Percentiles rank a stretch among this genome's conserved stretches.
Evolutionary conservation across 1,140 invertebrate genomes (phyloP).

Genomic region (Nebria ingens): DNA sequence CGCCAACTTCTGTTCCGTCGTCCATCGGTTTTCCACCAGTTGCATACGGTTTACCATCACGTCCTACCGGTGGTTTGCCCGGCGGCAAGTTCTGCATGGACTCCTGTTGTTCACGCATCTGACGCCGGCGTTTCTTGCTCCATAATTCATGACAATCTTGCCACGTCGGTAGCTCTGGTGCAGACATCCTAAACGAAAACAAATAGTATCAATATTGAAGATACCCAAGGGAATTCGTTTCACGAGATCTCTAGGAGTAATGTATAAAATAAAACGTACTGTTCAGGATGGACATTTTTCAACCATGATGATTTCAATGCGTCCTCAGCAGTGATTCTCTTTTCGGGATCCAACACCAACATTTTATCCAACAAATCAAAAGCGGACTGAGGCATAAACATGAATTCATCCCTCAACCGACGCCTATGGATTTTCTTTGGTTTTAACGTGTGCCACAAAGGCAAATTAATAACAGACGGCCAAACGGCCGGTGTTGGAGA

Average conservation of each 20-base stretch:
- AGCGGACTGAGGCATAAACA: slow-evolving; percentile 78
- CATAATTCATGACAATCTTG: slow-evolving; percentile 99
- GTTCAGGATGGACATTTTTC: slow-evolving; percentile 78
- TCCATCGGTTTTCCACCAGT: slow-evolving; percentile 33
- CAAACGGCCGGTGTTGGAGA: slow-evolving; percentile 94
- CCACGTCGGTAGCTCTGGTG: slow-evolving; percentile 78
- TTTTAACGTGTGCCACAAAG: slow-evolving; percentile 83
- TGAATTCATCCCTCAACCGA: slow-evolving; percentile 84
- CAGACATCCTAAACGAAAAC: slow-evolving; percentile 62
- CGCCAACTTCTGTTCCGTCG: slow-evolving; percentile 41
- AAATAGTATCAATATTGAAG: neutral
- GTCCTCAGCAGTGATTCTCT: slow-evolving; percentile 87
- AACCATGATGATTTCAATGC: slow-evolving; percentile 93
- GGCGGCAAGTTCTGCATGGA: slow-evolving; percentile 36
- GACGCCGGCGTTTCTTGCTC: slow-evolving; percentile 84
- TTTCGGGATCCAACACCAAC: slow-evolving; percentile 91
- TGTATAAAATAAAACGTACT: slow-evolving; percentile 52
- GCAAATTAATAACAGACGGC: slow-evolving; percentile 93
- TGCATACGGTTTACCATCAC: slow-evolving; percentile 28
- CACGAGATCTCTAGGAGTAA: slow-evolving; percentile 10
- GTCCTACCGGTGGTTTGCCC: slow-evolving; percentile 30
- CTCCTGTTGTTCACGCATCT: slow-evolving; percentile 68
- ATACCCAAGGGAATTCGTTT: no score
- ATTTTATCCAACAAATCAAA: slow-evolving; percentile 93
- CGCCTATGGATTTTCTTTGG: slow-evolving; percentile 85